Conservation (phyloP, 2,797 vertebrate genomes). For the Sphenodon punctatus region DNA sequence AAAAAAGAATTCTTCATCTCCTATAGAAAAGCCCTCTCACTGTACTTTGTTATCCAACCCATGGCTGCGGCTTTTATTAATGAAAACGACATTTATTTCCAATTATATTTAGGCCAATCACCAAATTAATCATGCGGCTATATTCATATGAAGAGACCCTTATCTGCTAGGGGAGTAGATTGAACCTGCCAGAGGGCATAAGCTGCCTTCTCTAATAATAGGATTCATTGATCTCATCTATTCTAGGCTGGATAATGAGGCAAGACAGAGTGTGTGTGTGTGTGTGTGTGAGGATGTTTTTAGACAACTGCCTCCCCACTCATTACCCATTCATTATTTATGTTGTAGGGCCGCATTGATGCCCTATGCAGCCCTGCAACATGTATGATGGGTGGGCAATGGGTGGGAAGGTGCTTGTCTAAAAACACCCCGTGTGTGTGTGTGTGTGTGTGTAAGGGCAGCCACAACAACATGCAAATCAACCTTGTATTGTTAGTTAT, state of each 20-base stretch:
- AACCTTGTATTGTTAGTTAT: too few species aligned
- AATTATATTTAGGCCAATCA: neutral
- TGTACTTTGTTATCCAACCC: neutral
- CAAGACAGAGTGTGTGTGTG: neutral
- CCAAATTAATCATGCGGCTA: conserved; percentile 11
- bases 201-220: conserved; percentile 5
- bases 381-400: too few species aligned
- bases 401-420: too few species aligned
- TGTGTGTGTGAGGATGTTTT: neutral
- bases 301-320: too few species aligned
- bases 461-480: too few species aligned
- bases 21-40: neutral
- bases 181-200: neutral
- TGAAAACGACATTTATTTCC: conserved; percentile 23
- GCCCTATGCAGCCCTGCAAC: too few species aligned
- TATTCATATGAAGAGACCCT: neutral
- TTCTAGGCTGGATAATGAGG: neutral
- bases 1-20: neutral
- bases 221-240: neutral
- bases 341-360: too few species aligned
- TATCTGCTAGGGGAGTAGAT: neutral
- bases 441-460: too few species aligned
- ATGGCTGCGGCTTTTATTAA: neutral
- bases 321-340: too few species aligned
- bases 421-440: too few species aligned